A percentile compares a stretch with the other conserved stretches of the same genome.
phyloP scores from a whole-genome alignment of 2,888 invertebrate species.

The Cosmorhoe ocellata region DNA sequence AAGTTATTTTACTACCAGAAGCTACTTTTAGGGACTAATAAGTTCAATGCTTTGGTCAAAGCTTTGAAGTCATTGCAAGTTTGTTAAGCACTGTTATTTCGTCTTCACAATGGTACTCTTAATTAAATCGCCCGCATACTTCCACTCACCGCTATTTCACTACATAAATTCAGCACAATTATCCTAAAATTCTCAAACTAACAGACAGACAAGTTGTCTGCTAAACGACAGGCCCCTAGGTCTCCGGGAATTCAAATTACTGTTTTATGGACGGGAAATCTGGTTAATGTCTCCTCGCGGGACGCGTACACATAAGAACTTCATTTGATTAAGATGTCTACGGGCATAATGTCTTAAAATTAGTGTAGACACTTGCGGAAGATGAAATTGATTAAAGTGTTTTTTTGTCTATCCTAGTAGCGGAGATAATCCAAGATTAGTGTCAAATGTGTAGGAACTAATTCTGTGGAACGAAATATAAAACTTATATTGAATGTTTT shows the following conservation, averaged over 20 bases:
- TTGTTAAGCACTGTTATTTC: too few species aligned
- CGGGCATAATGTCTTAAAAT: not conserved
- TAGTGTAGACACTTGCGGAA: not conserved
- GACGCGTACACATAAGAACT: conserved; percentile 14
- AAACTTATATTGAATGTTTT: too few species aligned
- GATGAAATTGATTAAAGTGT: too few species aligned
- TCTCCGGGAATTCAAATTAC: conserved; percentile 78
- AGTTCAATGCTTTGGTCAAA: too few species aligned
- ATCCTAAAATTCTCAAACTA: conserved; percentile 26
- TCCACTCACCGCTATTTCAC: not conserved
- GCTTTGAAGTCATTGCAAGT: too few species aligned
- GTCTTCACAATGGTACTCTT: too few species aligned
- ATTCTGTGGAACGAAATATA: too few species aligned
- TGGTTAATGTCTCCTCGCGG: conserved; percentile 64
- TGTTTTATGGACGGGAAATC: conserved; percentile 76
- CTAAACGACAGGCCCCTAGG: conserved; percentile 36
- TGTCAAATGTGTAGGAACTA: too few species aligned
- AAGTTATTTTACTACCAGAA: too few species aligned
- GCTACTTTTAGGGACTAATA: too few species aligned
- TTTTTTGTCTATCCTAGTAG: too few species aligned
- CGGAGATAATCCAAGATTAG: too few species aligned
- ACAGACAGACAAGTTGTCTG: conserved; percentile 30
- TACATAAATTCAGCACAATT: conserved; percentile 20
- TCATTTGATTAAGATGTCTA: conserved; percentile 36
- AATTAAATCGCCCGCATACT: not conserved